These are phyloP conservation scores for Prochilodus magdalenae DNA, from an alignment of 2,113 vertebrate genomes.

Conservation along the genomic window DNA sequence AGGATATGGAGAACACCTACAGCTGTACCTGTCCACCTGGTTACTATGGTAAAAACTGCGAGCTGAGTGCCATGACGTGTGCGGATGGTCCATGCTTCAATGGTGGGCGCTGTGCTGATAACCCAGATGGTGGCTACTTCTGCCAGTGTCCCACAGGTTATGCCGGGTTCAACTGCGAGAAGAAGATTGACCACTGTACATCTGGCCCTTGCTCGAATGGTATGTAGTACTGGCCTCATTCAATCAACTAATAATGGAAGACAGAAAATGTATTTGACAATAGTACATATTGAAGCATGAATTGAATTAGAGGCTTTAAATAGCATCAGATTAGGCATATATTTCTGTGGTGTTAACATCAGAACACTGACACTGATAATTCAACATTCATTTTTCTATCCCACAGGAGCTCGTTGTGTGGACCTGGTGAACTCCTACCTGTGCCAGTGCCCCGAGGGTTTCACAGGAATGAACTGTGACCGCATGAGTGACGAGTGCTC, in stretches of 20 bases:
- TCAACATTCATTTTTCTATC: constrained; percentile 3
- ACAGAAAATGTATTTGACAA: no score
- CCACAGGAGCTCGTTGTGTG: constrained; percentile 88
- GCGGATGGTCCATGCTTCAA: constrained; percentile 93
- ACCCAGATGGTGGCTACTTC: constrained; percentile 85
- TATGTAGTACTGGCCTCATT: constrained; percentile 64
- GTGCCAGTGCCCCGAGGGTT: constrained; percentile 92
- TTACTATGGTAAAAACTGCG: constrained; percentile 90
- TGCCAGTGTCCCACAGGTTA: constrained; percentile 90
- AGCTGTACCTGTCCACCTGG: constrained; percentile 87
- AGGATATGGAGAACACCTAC: constrained; percentile 91
- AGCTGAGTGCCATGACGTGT: constrained; percentile 90
- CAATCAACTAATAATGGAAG: no score
- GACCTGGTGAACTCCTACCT: constrained; percentile 82
- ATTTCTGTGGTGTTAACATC: not conserved
- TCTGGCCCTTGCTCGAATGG: constrained; percentile 92
- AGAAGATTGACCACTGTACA: constrained; percentile 92
- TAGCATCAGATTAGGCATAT: no score
- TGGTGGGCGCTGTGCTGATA: constrained; percentile 87
- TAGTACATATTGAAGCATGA: no score
- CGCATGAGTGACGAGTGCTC: constrained; percentile 89
- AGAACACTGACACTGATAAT: not conserved
- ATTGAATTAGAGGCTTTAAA: not conserved
- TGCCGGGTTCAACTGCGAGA: constrained; percentile 97
- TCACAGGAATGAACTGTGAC: constrained; percentile 89